These are phyloP conservation scores for Candidula unifasciata DNA, from an alignment of 2,888 invertebrate genomes.

Conservation along the genomic window DNA sequence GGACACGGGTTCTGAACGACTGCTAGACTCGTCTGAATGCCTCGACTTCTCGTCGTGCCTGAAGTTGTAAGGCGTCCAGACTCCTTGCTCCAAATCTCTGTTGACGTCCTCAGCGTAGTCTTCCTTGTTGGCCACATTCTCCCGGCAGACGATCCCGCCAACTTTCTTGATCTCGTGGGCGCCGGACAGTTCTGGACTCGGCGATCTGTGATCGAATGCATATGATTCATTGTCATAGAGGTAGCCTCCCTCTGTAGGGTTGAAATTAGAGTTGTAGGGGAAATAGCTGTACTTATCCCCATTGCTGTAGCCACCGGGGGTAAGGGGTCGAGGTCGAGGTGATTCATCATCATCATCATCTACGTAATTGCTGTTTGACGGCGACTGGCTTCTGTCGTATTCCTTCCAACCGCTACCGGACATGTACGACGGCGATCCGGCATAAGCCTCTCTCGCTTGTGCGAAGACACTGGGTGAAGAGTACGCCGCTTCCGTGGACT, in stretches of 20 bases:
- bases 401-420: background rate
- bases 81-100: constrained; percentile 33
- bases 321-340: background rate
- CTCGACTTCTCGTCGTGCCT: constrained; percentile 13
- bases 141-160: constrained; percentile 43
- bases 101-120: constrained; percentile 49
- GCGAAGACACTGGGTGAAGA: background rate
- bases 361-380: background rate
- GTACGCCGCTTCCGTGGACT: constrained; percentile 5
- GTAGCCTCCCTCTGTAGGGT: background rate
- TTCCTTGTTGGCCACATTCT: constrained; percentile 43
- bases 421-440: background rate
- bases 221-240: background rate
- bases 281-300: constrained; percentile 32
- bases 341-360: background rate
- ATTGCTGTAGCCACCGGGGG: background rate
- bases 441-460: background rate
- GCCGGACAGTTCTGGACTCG: background rate
- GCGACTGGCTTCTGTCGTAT: background rate
- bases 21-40: constrained; percentile 1
- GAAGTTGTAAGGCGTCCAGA: constrained; percentile 31
- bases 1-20: background rate
- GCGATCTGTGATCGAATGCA: background rate
- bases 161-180: constrained; percentile 32
- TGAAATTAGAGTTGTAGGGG: background rate